A percentile compares a stretch with the other conserved stretches of the same genome.
Conservation (phyloP, 1,140 invertebrate genomes). For the Caenorhabditis brenneri region DNA sequence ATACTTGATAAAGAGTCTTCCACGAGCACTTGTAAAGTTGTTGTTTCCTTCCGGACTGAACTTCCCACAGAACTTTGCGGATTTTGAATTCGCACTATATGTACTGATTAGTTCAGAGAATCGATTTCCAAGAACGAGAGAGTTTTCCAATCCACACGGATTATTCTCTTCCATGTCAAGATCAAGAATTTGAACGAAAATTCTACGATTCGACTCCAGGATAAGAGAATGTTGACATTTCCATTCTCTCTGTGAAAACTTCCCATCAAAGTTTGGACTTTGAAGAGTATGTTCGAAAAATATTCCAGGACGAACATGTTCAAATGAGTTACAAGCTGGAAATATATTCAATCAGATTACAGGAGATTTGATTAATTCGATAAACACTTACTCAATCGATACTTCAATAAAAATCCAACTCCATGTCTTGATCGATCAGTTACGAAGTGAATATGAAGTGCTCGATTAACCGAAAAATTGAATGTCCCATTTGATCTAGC, state of each 20-base stretch:
- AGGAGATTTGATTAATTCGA: background rate
- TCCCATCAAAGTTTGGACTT: conserved; percentile 59
- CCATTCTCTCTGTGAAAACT: background rate
- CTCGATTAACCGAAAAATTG: conserved; percentile 57
- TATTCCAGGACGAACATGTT: conserved; percentile 57
- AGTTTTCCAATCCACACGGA: conserved; percentile 46
- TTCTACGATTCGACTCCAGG: conserved; percentile 61
- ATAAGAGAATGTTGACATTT: conserved; percentile 52
- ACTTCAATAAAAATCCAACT: conserved; percentile 61
- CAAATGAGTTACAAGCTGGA: conserved; percentile 63
- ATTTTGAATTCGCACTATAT: background rate
- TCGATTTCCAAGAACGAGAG: conserved; percentile 46
- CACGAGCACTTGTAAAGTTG: conserved; percentile 10
- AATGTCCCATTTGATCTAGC: conserved; percentile 20
- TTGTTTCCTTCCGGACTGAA: background rate
- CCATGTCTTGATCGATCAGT: conserved; percentile 59
- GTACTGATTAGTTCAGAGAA: background rate
- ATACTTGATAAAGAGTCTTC: conserved; percentile 41
- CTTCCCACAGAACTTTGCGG: background rate
- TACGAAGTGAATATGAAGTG: conserved; percentile 63
- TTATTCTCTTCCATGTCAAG: conserved; percentile 57
- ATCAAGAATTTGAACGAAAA: conserved; percentile 59
- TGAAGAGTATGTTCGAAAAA: conserved; percentile 57
- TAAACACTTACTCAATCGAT: conserved; percentile 55
- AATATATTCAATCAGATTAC: background rate